Conservation (phyloP, 2,113 vertebrate species). For the Eretmochelys imbricata region DNA sequence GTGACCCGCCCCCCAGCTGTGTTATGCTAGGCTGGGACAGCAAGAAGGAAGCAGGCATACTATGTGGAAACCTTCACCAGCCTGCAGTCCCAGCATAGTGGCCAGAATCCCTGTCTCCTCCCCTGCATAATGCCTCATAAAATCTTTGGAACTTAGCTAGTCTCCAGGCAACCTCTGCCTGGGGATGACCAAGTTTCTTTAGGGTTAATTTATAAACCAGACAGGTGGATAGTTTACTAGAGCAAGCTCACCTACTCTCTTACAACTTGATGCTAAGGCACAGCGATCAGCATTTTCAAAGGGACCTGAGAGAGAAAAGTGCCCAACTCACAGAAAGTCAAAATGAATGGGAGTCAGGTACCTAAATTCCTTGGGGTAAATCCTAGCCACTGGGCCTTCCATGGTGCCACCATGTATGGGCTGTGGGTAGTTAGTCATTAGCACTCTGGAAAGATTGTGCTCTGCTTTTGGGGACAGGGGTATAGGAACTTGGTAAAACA, state of each 20-base stretch:
- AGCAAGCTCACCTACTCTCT: not conserved
- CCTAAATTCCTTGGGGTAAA: not conserved
- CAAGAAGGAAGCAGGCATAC: not conserved
- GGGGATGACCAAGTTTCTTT: not conserved
- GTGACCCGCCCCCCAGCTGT: not conserved
- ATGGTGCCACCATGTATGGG: fast-evolving
- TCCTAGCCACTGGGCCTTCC: not conserved
- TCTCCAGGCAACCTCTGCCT: not conserved
- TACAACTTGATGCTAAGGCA: not conserved
- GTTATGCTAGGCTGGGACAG: not conserved
- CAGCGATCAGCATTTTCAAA: not conserved
- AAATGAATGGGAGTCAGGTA: not conserved
- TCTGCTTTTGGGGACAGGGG: not conserved
- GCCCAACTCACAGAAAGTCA: not conserved
- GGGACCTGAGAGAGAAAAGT: not conserved
- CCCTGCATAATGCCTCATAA: not conserved
- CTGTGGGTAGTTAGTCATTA: fast-evolving
- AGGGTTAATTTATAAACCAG: not conserved
- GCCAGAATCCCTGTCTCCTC: not conserved
- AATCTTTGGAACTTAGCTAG: not conserved
- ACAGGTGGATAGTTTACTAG: not conserved
- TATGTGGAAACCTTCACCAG: not conserved
- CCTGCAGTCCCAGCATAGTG: not conserved
- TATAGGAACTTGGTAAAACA: not conserved
- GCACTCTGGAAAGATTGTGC: fast-evolving